Base-by-base conservation (phyloP, 1,140 invertebrate species). In the Dreissena rostriformis region DNA sequence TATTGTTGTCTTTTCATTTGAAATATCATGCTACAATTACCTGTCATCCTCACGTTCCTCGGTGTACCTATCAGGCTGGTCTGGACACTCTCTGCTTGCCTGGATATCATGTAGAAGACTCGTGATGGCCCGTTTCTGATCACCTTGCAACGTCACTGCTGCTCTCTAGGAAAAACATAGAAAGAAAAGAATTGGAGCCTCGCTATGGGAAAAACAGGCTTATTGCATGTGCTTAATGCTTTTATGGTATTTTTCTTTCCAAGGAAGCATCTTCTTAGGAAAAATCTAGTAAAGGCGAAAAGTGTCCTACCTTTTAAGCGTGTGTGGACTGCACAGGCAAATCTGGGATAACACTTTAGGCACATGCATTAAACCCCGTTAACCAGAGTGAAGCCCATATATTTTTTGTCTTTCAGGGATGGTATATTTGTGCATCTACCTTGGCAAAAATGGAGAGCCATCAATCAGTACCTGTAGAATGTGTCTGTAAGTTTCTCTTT, bases 21-120 rank as follows among this genome's bases (percentile, higher is more conserved):
- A 39, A 10, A 12, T n/a, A 2, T 22, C 14, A 51, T n/a, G 5
- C 14, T 6, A 22, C 39, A 29, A 51, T 7, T 77, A 80, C 68
- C 29, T 71, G 24, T 24, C 67, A n/a, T 26, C 70, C 5, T 55
- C 39, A 12, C 76, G 66, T 26, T 72, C 63, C 24, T 74, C 82
- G 8, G 51, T 67, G 28, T 82, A 87, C 72, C 66, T 53, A 8
- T 12, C 26, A 11, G 86, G 83, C 55, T 87, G 87, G 17, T 82
- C 68, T 15, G 72, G 74, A 55, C 84, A 74, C 0, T 80, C 71
- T 17, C 88, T 85, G 0, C 49, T 66, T 5, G 79, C 67, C 7
- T 77, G 71, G 51, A 91, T 87, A 57, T 87, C 72, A 66, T 88
- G 51, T 15, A 91, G 82, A 8, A 91, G 85, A 5, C 84, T 57